These are phyloP conservation scores for Montifringilla adamsi DNA, from an alignment of 2,113 vertebrate genomes.

Conservation along the genomic window DNA sequence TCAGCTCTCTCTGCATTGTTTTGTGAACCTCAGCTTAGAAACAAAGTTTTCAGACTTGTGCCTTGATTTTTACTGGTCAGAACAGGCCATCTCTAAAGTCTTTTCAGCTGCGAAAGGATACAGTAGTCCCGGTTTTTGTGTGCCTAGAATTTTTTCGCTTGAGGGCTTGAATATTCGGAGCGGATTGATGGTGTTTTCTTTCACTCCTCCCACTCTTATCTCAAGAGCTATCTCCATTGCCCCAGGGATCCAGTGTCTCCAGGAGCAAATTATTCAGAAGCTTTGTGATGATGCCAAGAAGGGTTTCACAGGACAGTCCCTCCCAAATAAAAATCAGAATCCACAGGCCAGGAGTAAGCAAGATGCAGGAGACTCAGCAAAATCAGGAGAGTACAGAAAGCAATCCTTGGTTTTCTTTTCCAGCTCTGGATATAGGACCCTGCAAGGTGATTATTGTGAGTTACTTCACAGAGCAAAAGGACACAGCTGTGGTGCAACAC, in stretches of 20 bases:
- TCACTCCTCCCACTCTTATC: not conserved
- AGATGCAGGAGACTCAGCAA: not conserved
- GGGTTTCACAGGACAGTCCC: not conserved
- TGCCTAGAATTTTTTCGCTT: not conserved
- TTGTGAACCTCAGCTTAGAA: not conserved
- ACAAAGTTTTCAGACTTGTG: not conserved
- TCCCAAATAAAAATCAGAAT: not conserved
- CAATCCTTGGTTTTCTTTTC: not conserved
- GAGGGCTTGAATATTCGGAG: not conserved
- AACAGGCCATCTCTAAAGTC: not conserved
- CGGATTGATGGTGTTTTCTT: not conserved
- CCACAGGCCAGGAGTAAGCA: not conserved
- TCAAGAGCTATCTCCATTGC: not conserved
- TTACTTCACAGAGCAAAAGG: not conserved
- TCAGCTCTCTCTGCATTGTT: not conserved
- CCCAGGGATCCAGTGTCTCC: not conserved
- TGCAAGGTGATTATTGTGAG: not conserved
- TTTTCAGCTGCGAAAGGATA: not conserved
- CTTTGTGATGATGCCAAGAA: not conserved
- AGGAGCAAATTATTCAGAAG: not conserved
- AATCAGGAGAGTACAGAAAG: not conserved
- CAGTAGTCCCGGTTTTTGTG: not conserved
- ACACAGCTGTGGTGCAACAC: not conserved
- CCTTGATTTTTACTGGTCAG: not conserved
- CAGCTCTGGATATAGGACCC: not conserved